Evolutionary conservation across 2,113 vertebrate genomes (phyloP).

Genomic region (Nansenia antarctica): DNA sequence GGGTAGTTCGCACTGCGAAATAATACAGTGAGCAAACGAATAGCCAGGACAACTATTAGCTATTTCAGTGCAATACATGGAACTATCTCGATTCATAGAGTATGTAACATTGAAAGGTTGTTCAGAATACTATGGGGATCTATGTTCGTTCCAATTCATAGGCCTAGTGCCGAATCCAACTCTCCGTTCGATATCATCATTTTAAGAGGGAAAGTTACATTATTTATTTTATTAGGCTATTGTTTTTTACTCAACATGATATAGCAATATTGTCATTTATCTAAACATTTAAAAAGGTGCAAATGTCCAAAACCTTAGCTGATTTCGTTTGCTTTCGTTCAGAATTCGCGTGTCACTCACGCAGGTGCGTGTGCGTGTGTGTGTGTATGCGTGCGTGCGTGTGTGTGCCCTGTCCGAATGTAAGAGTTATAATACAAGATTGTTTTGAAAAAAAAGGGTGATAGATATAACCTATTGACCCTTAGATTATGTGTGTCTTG

Average conservation of each 20-base stretch:
- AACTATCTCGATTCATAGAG: neutral
- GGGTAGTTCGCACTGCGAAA: too few species aligned
- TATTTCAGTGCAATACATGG: neutral
- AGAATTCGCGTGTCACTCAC: too few species aligned
- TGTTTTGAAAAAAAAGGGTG: too few species aligned
- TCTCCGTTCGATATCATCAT: neutral
- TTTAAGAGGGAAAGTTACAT: neutral
- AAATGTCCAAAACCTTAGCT: neutral
- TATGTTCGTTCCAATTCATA: neutral
- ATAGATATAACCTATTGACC: neutral
- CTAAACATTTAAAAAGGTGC: neutral
- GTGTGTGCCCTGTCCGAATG: neutral
- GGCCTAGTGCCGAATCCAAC: neutral
- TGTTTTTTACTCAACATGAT: neutral
- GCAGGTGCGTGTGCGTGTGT: neutral
- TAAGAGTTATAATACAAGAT: too few species aligned
- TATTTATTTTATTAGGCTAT: neutral
- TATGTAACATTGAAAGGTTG: neutral
- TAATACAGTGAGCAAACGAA: too few species aligned
- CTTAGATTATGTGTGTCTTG: conserved; percentile 69
- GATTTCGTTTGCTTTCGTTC: too few species aligned
- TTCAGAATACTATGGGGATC: too few species aligned
- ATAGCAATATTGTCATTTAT: too few species aligned
- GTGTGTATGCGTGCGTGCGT: too few species aligned
- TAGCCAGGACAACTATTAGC: too few species aligned